Base-by-base conservation (phyloP, 2,888 invertebrate genomes). In the Blastobasis lacticolella region DNA sequence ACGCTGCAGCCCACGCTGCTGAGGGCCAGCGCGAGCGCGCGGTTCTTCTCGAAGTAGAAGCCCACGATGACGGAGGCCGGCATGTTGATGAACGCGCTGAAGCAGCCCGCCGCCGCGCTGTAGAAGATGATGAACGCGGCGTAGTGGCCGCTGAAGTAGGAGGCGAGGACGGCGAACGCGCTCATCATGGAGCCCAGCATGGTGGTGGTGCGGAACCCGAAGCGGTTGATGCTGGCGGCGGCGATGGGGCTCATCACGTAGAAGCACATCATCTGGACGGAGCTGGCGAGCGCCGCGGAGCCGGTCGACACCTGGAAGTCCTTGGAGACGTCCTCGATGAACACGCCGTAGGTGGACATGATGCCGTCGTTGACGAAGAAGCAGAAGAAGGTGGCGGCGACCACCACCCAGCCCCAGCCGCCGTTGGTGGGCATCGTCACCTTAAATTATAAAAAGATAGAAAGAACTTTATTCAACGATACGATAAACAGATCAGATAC, bases 31-130 rank as follows among this genome's bases (percentile, higher is more conserved):
- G 84, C 84, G 47, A 86, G 37, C 3, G 84, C 66, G 23, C 87
- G 72, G 23, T 78, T 60, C 59, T 61, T 80, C 62, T 86, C 85
- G 63, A 88, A 88, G 66, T 88, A 86, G 67, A 86, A 88, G 36
- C 87, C 86, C 2, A 87, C 86, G 9, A 87, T 67, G 46, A 88
- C 61, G 43, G 59, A 58, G 41, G 78, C 64, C 5, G 80, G 59
- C 75, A 86, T 74, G 62, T 79, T 78, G 40, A 81, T 67, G 42
- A 42, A 42, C 9, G n/a, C 9, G 5, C 9, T 42, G 10, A 42
- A 42, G 9, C 10, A 9, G 9, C 5, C 9, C 9, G 6, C 1
- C 23, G 3, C 23, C 23, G 67, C 53, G 4, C 87, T 84, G 58
- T 83, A 84, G 64, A 79, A 78, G 49, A 79, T 6, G 53, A 74